Percentiles rank a stretch among this genome's conserved stretches.
phyloP scores from a whole-genome alignment of 2,797 vertebrate species.

The Cygnus olor region DNA sequence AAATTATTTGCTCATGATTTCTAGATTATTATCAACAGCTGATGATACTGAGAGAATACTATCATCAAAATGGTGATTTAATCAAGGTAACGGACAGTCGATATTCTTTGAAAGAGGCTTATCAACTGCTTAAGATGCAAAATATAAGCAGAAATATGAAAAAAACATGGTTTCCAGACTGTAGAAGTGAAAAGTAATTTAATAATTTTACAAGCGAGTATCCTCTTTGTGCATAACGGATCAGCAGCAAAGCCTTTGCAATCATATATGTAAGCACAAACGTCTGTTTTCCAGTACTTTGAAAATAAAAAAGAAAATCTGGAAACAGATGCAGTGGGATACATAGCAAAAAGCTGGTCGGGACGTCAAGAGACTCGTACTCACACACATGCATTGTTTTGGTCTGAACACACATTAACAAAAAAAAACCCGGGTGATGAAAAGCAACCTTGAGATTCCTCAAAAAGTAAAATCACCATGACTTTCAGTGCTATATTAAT shows the following conservation, averaged over 20 bases:
- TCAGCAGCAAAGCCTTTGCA: neutral
- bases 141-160: neutral
- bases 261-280: neutral
- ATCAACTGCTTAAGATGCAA: neutral
- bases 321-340: neutral
- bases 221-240: neutral
- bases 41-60: neutral
- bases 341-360: neutral
- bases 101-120: neutral
- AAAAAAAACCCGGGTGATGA: neutral
- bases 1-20: neutral
- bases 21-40: neutral
- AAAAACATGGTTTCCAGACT: neutral
- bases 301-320: neutral
- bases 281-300: neutral
- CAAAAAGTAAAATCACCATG: neutral
- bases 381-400: neutral
- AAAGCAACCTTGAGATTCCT: neutral
- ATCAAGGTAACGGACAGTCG: neutral
- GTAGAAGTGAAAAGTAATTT: neutral
- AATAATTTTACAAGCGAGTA: slow-evolving; percentile 3
- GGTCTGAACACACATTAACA: neutral
- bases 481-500: neutral
- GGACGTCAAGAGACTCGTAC: neutral
- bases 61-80: neutral